Base-by-base conservation (phyloP, 2,888 invertebrate species). In the Labia minor region DNA sequence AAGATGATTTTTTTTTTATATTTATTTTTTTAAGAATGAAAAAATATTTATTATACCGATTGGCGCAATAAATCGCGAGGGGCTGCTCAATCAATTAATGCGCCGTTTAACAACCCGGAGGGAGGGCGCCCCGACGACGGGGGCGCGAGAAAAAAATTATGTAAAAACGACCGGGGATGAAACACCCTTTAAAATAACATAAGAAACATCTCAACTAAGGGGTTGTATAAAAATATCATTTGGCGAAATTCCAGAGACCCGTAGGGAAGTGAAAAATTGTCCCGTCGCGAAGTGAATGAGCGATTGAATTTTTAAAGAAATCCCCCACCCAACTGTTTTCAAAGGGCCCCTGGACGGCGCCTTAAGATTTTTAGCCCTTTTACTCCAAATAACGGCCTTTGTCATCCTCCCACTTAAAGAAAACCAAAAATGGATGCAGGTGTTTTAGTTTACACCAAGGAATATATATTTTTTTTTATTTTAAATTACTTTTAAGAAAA, bases 91-190 rank as follows among this genome's bases (percentile, higher is more conserved):
- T 49, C 49, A 49, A 49, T 49, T 49, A 49, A 49, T 49, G 49
- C 49, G 49, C 49, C 49, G 49, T 49, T 49, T 49, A 49, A 49
- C 49, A 49, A 49, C 49, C n/a, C 49, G 6, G 26, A 8, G n/a
- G n/a, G 49, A 49, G 49, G 49, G 49, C 49, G 49, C 49, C 49
- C 14, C 49, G n/a, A 49, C 49, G 49, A 49, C 14, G 49, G 16
- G 49, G 49, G 49, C 49, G 49, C 49, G 49, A 49, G 49, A 14
- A 49, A 26, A 49, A 49, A 49, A 49, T 49, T 49, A 49, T 49
- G 49, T 49, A 49, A 49, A 49, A 49, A 49, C 49, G 49, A 49
- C 49, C 49, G 49, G 49, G 49, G 49, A 49, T 49, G 49, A 49
- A 49, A 49, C 49, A 49, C 49, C 49, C 49, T 49, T 49, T 49